Evolutionary conservation across 2,797 vertebrate genomes (phyloP), one percentile per base, ranked within the genome.

Genomic region (Erethizon dorsatum): DNA sequence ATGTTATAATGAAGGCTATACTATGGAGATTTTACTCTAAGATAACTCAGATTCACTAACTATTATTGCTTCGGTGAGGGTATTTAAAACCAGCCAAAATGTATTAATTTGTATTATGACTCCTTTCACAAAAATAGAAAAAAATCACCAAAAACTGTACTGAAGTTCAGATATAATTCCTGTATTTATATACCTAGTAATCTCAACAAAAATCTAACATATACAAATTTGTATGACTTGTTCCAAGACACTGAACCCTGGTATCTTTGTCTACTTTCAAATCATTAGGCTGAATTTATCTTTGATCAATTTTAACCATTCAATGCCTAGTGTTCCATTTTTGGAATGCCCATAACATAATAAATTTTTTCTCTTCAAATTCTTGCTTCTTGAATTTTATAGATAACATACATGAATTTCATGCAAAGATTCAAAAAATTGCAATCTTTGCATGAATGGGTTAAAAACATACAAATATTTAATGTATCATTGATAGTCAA

Each of bases 31-130:
- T 87, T 52, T 24, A 24, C 28, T 73, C n/a, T 57, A 90, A 75
- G 37, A n/a, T 85, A 90, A 86, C 24, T 80, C 61, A 59, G 56
- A 79, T 67, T 92, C 50, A 69, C 59, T 82, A 69, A 41, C 54
- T 92, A 88, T 84, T 33, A 67, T 18, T 41, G 65, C 61, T 82
- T 80, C 47, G 24, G 33, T 85, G 56, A 83, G 22, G 47, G 12
- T 75, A 84, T n/a, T 50, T 88, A 91, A 75, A 75, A 75, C 7
- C 45, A 96, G 13, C 1, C n/a, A 45, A 96, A 80, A 83, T 37
- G 4, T 73, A 41, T 59, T 7, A 3, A 52, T 67, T 61, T 69
- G 3, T 79, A 93, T 71, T 91, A 71, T 31, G 24, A 56, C 71
- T 83, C 31, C 9, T 89, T 61, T 52, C 56, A 94, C 56, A 65